Evolutionary conservation across 2,113 vertebrate genomes (phyloP).

Genomic region (Ceratotherium simum): DNA sequence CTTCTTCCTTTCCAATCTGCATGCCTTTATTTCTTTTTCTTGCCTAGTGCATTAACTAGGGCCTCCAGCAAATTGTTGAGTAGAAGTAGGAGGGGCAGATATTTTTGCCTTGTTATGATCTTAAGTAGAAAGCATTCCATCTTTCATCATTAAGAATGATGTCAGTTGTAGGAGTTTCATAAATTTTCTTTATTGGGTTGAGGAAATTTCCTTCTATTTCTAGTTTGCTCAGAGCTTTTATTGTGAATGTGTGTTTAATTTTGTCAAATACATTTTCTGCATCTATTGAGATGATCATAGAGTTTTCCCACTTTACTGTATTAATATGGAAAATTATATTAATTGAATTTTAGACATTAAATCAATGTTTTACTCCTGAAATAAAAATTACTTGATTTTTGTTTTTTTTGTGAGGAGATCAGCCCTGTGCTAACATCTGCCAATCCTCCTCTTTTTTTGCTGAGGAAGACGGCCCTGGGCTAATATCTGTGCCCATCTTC

Average conservation of each 20-base stretch:
- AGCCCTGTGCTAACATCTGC: no score
- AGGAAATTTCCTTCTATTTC: neutral
- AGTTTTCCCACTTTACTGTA: neutral
- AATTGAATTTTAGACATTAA: neutral
- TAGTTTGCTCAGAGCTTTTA: neutral
- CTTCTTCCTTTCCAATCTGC: neutral
- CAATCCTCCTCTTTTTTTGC: no score
- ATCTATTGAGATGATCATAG: neutral
- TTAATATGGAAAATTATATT: neutral
- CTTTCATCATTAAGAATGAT: neutral
- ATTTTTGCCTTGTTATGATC: neutral
- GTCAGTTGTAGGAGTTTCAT: neutral
- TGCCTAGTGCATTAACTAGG: neutral
- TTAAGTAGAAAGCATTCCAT: neutral
- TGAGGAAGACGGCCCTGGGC: no score
- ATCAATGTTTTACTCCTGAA: neutral
- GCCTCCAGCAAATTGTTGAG: neutral
- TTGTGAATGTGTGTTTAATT: neutral
- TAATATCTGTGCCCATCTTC: no score
- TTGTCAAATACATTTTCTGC: neutral
- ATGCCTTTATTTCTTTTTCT: neutral
- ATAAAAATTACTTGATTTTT: slow-evolving; percentile 24
- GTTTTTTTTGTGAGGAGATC: no score
- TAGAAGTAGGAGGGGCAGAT: neutral
- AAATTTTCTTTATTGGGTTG: neutral